A percentile compares a stretch with the other conserved stretches of the same genome.
phyloP scores from a whole-genome alignment of 2,888 invertebrate species.

The Caenorhabditis auriculariae region DNA sequence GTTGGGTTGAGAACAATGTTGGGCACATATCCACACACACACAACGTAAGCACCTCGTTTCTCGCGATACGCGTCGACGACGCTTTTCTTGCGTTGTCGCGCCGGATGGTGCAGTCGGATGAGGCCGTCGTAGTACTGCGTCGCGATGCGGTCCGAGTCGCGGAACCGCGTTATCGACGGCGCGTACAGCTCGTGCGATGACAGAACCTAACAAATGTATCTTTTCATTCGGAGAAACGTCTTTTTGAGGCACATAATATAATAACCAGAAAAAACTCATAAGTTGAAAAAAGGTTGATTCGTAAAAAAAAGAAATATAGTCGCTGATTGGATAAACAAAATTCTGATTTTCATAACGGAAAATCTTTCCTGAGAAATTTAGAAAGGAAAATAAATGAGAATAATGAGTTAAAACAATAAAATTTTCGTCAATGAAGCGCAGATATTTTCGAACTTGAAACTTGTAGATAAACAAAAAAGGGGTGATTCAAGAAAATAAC shows the following conservation, averaged over 20 bases:
- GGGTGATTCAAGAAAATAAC: not conserved
- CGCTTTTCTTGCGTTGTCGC: constrained; percentile 57
- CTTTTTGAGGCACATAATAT: not conserved
- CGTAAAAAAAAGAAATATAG: too few relatives aligned
- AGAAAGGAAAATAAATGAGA: not conserved
- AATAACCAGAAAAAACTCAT: too few relatives aligned
- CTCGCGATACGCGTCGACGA: constrained; percentile 61
- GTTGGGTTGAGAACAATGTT: too few relatives aligned
- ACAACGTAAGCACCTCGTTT: constrained; percentile 41
- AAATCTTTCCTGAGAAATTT: not conserved
- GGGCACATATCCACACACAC: too few relatives aligned
- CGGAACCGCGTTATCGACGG: constrained; percentile 58
- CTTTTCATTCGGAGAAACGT: not conserved
- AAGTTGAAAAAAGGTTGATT: not conserved
- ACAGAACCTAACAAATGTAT: constrained; percentile 34
- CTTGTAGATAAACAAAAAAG: not conserved
- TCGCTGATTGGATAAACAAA: too few relatives aligned
- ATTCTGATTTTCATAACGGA: too few relatives aligned
- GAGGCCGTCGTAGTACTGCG: constrained; percentile 61
- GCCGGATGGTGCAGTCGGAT: constrained; percentile 59
- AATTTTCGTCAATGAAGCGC: too few relatives aligned
- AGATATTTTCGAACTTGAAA: too few relatives aligned
- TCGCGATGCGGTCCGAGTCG: constrained; percentile 58
- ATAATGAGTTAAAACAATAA: too few relatives aligned
- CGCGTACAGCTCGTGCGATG: constrained; percentile 56